Base-by-base conservation (phyloP, 1,140 invertebrate genomes). In the Achatina immaculata region DNA sequence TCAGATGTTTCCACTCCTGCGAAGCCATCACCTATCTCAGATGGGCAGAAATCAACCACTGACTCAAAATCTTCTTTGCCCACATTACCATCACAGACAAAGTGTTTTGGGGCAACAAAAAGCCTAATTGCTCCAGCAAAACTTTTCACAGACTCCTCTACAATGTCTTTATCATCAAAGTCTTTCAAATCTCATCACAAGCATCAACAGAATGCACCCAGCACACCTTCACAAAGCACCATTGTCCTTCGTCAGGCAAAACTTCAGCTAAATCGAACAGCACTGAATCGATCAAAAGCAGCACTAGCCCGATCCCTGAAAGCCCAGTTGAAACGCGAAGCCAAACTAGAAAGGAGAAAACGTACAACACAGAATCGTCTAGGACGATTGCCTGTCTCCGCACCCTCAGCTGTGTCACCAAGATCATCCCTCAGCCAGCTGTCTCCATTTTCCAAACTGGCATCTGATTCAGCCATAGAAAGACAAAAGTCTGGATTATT, bases 291-390 rank as follows among this genome's bases (percentile, higher is more conserved):
- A 36, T 90, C 89, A 0, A 90, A 90, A 80, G 88, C 87, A n/a
- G 89, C 88, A 16, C 76, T 90, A 42, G 89, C 88, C 0, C 76
- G 86, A 19, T 89, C 89, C 42, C 85, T 91, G 28, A 90, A 90
- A 83, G 88, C 87, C 24, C 86, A 91, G 83, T 87, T 91, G 85
- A 89, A 90, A 80, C 83, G 87, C 42, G 88, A 89, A 80, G 89
- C 87, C 38, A 87, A 84, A 75, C 79, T 83, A 55, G 82, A 85
- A 68, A 84, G 84, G 66, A 84, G 78, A 48, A 82, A 62, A 62
- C 75, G 73, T 69, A 45, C 69, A 48, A 65, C 42, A 14, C 73
- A 68, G 72, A 78, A 38, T 16, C 42, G 65, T 9, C 11, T 78
- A 9, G 74, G 71, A 31, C 38, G 34, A 36, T n/a, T 76, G n/a